phyloP scores from a whole-genome alignment of 2,797 vertebrate genomes.

The Ceryle rudis region DNA sequence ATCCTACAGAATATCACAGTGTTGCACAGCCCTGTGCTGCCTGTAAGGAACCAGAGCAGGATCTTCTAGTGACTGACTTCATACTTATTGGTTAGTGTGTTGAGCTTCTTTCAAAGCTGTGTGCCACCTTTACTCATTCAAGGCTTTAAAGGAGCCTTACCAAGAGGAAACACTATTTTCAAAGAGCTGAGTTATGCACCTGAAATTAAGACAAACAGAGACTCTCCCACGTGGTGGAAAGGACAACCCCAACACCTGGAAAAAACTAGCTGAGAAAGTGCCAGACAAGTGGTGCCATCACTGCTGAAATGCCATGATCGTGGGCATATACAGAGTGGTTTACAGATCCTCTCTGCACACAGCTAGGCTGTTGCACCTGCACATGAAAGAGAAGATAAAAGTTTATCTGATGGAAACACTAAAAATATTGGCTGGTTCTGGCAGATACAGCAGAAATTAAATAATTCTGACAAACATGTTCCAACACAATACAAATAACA shows the following conservation, averaged over 20 bases:
- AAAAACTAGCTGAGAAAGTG: background rate
- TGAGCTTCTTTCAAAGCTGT: background rate
- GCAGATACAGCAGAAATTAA: background rate
- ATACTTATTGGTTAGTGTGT: accelerated
- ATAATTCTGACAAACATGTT: background rate
- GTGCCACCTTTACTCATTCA: background rate
- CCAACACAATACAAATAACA: background rate
- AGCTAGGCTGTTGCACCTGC: background rate
- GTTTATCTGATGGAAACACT: background rate
- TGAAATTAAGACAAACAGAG: background rate
- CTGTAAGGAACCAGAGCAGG: background rate
- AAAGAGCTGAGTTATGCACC: background rate
- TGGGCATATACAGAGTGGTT: background rate
- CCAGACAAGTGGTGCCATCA: background rate
- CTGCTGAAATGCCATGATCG: background rate
- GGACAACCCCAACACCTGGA: background rate
- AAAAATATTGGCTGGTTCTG: background rate
- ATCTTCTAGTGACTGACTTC: background rate
- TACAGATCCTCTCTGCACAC: accelerated
- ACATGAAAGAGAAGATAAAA: background rate
- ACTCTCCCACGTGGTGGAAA: accelerated
- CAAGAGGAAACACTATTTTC: background rate
- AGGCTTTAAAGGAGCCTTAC: background rate
- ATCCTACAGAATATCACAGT: background rate
- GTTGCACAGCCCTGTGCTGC: background rate